Conservation (phyloP, 2,113 vertebrate genomes). For the Nettapus auritus region DNA sequence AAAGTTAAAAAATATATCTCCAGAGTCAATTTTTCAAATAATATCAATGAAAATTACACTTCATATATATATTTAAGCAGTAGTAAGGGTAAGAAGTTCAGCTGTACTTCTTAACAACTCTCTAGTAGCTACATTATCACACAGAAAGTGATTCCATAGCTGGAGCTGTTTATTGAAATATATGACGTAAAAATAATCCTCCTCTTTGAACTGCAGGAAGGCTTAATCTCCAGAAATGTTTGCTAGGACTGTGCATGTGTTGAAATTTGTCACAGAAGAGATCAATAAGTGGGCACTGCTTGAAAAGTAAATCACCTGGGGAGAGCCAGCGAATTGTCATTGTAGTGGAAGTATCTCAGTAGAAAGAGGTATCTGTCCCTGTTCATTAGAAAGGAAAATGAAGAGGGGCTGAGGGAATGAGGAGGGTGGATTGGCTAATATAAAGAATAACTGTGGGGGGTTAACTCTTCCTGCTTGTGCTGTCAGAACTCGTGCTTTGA, state of each 20-base stretch:
- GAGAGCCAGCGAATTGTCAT: conserved; percentile 75
- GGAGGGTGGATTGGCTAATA: conserved; percentile 71
- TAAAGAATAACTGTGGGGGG: conserved; percentile 75
- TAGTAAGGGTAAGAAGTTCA: conserved; percentile 33
- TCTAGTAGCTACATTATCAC: conserved; percentile 16
- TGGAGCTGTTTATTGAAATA: conserved; percentile 68
- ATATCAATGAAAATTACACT: background rate
- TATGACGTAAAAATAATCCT: conserved; percentile 74
- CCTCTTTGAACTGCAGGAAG: conserved; percentile 73
- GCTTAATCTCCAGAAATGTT: conserved; percentile 80
- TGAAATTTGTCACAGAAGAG: conserved; percentile 82
- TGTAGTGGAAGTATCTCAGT: conserved; percentile 73
- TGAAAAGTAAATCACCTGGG: conserved; percentile 82
- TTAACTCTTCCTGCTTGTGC: conserved; percentile 73
- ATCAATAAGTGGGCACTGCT: conserved; percentile 80
- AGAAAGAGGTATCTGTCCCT: conserved; percentile 67
- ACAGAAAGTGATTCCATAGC: conserved; percentile 62
- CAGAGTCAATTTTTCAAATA: background rate
- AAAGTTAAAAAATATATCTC: background rate
- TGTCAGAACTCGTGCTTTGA: conserved; percentile 71
- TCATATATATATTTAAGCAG: background rate
- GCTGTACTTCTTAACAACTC: conserved; percentile 35
- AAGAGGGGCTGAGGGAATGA: conserved; percentile 61
- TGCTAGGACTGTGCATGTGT: conserved; percentile 71
- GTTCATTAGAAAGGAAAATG: conserved; percentile 74